A percentile compares a stretch with the other conserved stretches of the same genome.
Evolutionary conservation across 64 coral and sea anemone species (phyloP).

Genomic region (Trachythela sp.): DNA sequence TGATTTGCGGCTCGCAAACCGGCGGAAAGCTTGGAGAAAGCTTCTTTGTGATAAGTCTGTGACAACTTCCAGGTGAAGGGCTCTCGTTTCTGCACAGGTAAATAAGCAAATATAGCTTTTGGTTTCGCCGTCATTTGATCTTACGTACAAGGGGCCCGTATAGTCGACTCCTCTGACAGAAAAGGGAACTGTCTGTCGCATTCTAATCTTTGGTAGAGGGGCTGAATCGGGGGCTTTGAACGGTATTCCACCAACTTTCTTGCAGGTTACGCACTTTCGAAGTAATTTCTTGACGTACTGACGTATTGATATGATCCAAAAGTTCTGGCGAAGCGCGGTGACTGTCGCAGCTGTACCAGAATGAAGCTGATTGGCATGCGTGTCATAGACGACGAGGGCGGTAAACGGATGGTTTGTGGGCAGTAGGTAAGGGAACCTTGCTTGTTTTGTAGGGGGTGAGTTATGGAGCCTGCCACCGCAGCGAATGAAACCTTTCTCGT

Average conservation of each 20-base stretch:
- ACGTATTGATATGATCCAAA: conserved; percentile 39
- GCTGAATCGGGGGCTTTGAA: not conserved
- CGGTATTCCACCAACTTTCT: conserved; percentile 30
- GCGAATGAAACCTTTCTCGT: conserved; percentile 42
- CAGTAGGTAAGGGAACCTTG: conserved; percentile 49
- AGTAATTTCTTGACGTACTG: conserved; percentile 44
- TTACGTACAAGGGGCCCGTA: not conserved
- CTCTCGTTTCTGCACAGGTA: conserved; percentile 27
- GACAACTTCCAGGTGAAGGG: not conserved
- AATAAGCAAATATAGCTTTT: conserved; percentile 27
- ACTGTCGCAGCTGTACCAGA: conserved; percentile 54
- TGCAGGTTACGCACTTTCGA: conserved; percentile 42
- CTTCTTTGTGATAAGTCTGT: not conserved
- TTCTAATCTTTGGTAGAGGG: not conserved
- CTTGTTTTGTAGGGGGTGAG: conserved; percentile 18
- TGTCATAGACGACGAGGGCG: conserved; percentile 28
- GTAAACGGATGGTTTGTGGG: conserved; percentile 52
- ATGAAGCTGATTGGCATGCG: conserved; percentile 40
- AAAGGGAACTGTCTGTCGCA: not conserved
- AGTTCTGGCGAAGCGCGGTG: conserved; percentile 56
- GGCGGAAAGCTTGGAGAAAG: not conserved
- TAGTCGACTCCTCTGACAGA: not conserved
- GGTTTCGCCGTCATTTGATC: not conserved
- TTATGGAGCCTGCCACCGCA: conserved; percentile 56
- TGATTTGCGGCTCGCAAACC: not conserved